These are phyloP conservation scores for Penaeus chinensis DNA, from an alignment of 1,140 invertebrate genomes.

Conservation along the genomic window DNA sequence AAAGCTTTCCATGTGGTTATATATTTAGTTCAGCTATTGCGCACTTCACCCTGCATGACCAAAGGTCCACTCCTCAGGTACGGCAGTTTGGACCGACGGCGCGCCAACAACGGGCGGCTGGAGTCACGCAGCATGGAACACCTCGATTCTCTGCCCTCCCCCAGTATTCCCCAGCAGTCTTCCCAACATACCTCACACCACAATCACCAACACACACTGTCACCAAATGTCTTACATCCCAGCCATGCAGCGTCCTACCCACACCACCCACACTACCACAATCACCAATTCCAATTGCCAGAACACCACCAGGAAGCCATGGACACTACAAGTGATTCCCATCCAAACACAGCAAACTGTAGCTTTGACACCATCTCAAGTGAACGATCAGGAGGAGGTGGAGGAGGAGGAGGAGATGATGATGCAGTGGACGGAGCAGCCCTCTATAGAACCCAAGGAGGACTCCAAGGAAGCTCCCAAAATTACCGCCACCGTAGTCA, in stretches of 20 bases:
- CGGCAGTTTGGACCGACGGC: slow-evolving; percentile 75
- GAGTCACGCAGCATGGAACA: slow-evolving; percentile 65
- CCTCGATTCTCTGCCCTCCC: slow-evolving; percentile 59
- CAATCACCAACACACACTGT: slow-evolving; percentile 39
- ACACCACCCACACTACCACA: slow-evolving; percentile 58
- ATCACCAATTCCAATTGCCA: slow-evolving; percentile 45
- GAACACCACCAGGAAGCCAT: slow-evolving; percentile 37
- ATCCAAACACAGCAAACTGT: slow-evolving; percentile 51
- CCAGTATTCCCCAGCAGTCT: slow-evolving; percentile 40
- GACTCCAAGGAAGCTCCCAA: slow-evolving; percentile 16
- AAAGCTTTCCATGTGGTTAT: neutral
- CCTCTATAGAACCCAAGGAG: slow-evolving; percentile 38
- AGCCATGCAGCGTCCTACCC: slow-evolving; percentile 32
- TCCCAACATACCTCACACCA: slow-evolving; percentile 34
- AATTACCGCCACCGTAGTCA: slow-evolving; percentile 49
- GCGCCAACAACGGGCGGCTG: slow-evolving; percentile 68
- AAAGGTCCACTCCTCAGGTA: slow-evolving; percentile 68
- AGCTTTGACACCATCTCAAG: slow-evolving; percentile 54
- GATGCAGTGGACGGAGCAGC: neutral
- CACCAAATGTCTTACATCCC: slow-evolving; percentile 39
- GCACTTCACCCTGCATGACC: slow-evolving; percentile 54
- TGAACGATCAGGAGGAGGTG: slow-evolving; percentile 45
- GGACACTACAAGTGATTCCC: slow-evolving; percentile 54
- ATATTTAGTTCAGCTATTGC: slow-evolving; percentile 35
- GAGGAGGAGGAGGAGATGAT: slow-evolving; percentile 27